Evolutionary conservation across 2,888 invertebrate species (phyloP), one percentile per base, ranked within the genome.

Genomic region (Podotricha telesiphe): DNA sequence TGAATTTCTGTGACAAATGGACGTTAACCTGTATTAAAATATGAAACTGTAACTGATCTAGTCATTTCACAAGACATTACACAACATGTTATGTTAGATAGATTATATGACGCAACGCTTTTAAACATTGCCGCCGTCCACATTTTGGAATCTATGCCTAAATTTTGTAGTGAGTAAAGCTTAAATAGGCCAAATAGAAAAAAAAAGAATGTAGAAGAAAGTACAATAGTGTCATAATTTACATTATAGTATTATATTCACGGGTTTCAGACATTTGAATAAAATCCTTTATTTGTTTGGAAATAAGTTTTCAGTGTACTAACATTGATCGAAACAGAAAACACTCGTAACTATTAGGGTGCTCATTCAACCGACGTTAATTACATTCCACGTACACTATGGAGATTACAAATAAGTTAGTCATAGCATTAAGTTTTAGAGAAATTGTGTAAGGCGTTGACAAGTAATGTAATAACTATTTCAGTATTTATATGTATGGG

Each of bases 71-170:
- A 75, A 74, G 71, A 45, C 65, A n/a, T n/a, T 67, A 50, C 19
- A 22, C 58, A 37, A 70, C 53, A 73, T 68, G 61, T 63, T 67
- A 65, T 56, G 63, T 63, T 47, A 42, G 55, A 64, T 65, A n/a
- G 59, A 28, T 50, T 51, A 71, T 45, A 67, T 73, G 74, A 75
- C 68, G 75, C 78, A 80, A 83, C 77, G 85, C 85, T 85, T 84
- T 76, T 79, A 79, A 73, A 77, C 76, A 81, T 77, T 78, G 79
- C 80, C 81, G 80, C 86, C 86, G 86, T 86, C 86, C 86, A 83
- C 75, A 51, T 75, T 66, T 71, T 74, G 74, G 74, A 76, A 68
- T 72, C 67, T 72, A 45, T 55, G 55, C 72, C 72, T 51, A 47
- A 67, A 67, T 67, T 58, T 55, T 65, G 64, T 61, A 69, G 69